A percentile compares a stretch with the other conserved stretches of the same genome.
Evolutionary conservation across 2,888 invertebrate species (phyloP).

Genomic region (Dolichopus griseipennis): DNA sequence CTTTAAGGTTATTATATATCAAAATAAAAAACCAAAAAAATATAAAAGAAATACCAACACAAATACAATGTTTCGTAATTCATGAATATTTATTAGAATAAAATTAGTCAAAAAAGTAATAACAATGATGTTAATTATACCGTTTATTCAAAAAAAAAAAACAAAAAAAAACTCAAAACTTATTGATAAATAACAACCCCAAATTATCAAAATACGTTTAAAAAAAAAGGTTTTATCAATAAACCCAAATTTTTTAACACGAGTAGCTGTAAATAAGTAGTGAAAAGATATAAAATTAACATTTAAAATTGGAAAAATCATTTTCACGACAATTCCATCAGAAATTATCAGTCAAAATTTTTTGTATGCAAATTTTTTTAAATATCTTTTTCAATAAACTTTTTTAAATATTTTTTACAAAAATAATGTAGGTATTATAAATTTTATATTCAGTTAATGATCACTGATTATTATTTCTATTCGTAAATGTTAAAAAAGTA

Average conservation of each 20-base stretch:
- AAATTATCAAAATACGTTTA: too few relatives aligned
- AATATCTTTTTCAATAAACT: too few relatives aligned
- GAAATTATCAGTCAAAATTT: neutral
- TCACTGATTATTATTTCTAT: too few relatives aligned
- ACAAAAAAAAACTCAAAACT: neutral
- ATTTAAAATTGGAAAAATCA: neutral
- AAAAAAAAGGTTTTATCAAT: too few relatives aligned
- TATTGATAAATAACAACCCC: neutral
- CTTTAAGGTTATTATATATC: neutral
- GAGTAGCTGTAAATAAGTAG: too few relatives aligned
- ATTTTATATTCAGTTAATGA: too few relatives aligned
- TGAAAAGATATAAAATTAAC: neutral
- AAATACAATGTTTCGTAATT: neutral
- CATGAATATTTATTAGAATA: neutral
- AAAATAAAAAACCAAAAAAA: neutral
- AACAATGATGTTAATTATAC: constrained; percentile 4
- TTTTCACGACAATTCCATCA: neutral
- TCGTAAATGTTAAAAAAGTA: too few relatives aligned
- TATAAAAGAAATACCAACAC: too few relatives aligned
- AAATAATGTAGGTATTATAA: too few relatives aligned
- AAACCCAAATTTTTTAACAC: too few relatives aligned
- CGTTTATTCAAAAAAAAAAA: neutral
- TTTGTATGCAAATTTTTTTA: too few relatives aligned
- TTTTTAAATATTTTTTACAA: too few relatives aligned
- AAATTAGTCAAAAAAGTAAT: constrained; percentile 1